Evolutionary conservation across 1,140 invertebrate genomes (phyloP).

Genomic region (Drosophila pseudoobscura): DNA sequence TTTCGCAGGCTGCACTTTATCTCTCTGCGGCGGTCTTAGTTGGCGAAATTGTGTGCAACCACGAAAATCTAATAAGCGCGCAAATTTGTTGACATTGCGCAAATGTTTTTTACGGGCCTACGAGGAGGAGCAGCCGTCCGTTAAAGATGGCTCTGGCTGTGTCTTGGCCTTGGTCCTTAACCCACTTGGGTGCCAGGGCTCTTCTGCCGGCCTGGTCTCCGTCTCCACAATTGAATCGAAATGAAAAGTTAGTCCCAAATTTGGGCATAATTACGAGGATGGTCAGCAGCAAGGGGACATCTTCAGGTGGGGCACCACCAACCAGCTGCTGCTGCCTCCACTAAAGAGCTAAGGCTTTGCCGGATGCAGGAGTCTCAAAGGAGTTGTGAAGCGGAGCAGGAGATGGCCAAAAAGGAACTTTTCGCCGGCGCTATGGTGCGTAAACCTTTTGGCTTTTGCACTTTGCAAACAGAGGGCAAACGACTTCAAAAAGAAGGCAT

Average conservation of each 20-base stretch:
- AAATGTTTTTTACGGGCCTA: conserved; percentile 78
- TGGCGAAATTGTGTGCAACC: conserved; percentile 81
- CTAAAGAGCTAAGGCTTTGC: conserved; percentile 19
- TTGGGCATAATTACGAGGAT: conserved; percentile 23
- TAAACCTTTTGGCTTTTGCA: conserved; percentile 62
- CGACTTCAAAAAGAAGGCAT: not conserved
- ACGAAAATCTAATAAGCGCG: conserved; percentile 82
- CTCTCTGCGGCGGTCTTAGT: conserved; percentile 76
- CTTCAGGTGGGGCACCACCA: no score
- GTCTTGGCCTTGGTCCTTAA: conserved; percentile 46
- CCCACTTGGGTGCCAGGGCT: conserved; percentile 31
- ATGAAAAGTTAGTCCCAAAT: conserved; percentile 30
- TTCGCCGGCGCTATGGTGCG: conserved; percentile 44
- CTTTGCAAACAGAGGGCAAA: conserved; percentile 31
- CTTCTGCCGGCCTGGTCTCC: conserved; percentile 2
- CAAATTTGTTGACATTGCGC: conserved; percentile 82
- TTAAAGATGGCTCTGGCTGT: conserved; percentile 30
- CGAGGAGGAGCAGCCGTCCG: conserved; percentile 33
- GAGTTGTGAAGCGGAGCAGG: not conserved
- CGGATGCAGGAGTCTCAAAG: not conserved
- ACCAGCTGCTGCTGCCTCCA: no score
- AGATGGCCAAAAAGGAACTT: conserved; percentile 18
- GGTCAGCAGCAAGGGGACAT: not conserved
- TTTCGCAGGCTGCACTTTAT: conserved; percentile 75
- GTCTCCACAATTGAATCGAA: conserved; percentile 13